Evolutionary conservation across 30 jellyfish, hydroid and myxozoan species (phyloP).

Genomic region (Hydra vulgaris): DNA sequence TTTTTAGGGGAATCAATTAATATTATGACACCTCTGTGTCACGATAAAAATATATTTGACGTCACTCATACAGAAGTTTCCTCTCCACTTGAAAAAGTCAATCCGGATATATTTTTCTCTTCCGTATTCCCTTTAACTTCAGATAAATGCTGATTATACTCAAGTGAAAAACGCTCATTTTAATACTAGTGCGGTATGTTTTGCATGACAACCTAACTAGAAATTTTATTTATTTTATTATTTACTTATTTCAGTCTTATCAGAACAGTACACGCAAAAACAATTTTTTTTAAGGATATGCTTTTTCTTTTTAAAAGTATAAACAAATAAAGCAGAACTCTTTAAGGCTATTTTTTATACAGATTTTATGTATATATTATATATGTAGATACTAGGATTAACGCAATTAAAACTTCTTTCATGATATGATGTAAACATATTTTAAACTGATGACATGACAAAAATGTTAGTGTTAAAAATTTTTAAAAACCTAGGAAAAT

Average conservation of each 20-base stretch:
- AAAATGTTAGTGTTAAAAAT: too few relatives aligned
- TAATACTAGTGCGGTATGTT: not conserved
- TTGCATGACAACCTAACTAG: too few relatives aligned
- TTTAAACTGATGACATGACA: too few relatives aligned
- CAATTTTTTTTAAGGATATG: too few relatives aligned
- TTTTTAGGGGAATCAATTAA: not conserved
- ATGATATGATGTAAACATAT: not conserved
- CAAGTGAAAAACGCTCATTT: too few relatives aligned
- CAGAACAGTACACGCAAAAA: too few relatives aligned
- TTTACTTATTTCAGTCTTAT: too few relatives aligned
- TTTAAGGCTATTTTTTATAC: too few relatives aligned
- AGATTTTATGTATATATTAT: not conserved
- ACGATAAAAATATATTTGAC: not conserved
- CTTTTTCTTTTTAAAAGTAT: too few relatives aligned
- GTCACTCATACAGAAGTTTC: not conserved
- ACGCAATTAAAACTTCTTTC: not conserved
- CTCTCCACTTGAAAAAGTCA: slow-evolving; percentile 75
- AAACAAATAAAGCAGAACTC: not conserved
- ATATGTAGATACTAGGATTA: not conserved
- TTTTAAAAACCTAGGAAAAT: too few relatives aligned
- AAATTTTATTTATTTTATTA: too few relatives aligned
- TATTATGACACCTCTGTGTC: not conserved
- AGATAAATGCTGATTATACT: not conserved
- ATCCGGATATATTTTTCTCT: slow-evolving; percentile 86
- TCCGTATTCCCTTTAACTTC: slow-evolving; percentile 41